Base-by-base conservation (phyloP, 2,888 invertebrate genomes). In the Scaptomyza tumidula region DNA sequence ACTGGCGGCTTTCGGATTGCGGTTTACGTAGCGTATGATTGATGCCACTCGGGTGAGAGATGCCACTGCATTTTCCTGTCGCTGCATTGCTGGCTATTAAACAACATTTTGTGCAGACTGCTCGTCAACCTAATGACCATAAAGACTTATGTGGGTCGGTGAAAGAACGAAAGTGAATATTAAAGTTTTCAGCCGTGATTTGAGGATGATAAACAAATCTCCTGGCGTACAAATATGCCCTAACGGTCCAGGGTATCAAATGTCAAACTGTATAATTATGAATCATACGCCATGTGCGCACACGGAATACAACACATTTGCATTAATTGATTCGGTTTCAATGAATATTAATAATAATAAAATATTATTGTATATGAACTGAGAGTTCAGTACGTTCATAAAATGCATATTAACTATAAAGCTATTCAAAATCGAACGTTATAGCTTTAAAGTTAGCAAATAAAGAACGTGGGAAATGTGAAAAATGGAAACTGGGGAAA, bases 11-110 rank as follows among this genome's bases (percentile, higher is more conserved):
- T 79, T 88, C 53, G 88, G 82, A 80, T 88, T 86, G 83, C 74
- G 88, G 88, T 77, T 83, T 86, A 88, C 88, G 81, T 77, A 61
- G 78, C 86, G 88, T 84, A 83, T 83, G 85, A 83, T 86, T 80
- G 88, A 86, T 88, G 88, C 74, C 78, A 53, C 63, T 76, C 73
- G 65, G 75, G 49, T 57, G 48, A 50, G 45, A 50, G 45, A 50
- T 56, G 71, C 59, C 46, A 1, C 48, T 37, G 59, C 65, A 31
- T 41, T 7, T 43, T 43, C 31, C 19, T 45, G 59, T 33, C 52
- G 45, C 39, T 59, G 33, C 16, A 14, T 65, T 54, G 44, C 58
- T 64, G 60, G 57, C 69, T 82, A 78, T 82, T 75, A 66, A 67
- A 37, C 69, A 71, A 75, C 56, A 69, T 65, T 81, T 63, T 75